Base-by-base conservation (phyloP, 2,113 vertebrate species). In the Hymenochirus boettgeri region DNA sequence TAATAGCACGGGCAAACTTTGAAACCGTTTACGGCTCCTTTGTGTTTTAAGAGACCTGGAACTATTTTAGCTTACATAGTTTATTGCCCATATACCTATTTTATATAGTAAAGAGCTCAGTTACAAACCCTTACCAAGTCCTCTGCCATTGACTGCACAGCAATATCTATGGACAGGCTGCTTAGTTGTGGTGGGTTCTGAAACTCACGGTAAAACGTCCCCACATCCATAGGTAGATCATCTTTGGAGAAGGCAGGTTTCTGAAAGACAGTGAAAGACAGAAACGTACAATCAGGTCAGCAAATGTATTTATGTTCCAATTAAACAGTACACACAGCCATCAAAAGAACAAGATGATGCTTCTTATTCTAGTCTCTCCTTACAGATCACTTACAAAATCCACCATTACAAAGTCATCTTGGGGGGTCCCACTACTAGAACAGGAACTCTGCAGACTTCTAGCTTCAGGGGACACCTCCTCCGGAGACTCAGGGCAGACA, bases 191-290 rank as follows among this genome's bases (percentile, higher is more conserved):
- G 96, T 2, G 96, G 96, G 70, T 99, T 99, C 82, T 99, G 96
- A 78, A 99, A 99, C 81, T 98, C 96, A 58, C 93, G 84, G 78
- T 99, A 99, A 81, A 99, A 99, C 0, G 96, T 97, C 23, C 96
- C 96, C 74, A 99, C 75, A 76, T 99, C 96, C 94, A 99, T 99
- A 1, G 96, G 95, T 76, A 99, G 83, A 77, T 99, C 96, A 4
- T 99, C 96, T 81, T 99, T 99, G 61, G 96, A 99, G 84, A 99
- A 99, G 6, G 96, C 96, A 4, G 96, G 96, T 72, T 95, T 95
- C 96, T 99, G 73, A 2, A 46, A 54, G 26, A 27, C 11, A 76
- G 25, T 70, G 25, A 18, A 17, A 31, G n/a, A n/a, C n/a, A n/a
- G n/a, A n/a, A n/a, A n/a, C n/a, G n/a, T n/a, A n/a, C n/a, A n/a